Conservation (phyloP, 2,113 vertebrate species). For the Peromyscus californicus region DNA sequence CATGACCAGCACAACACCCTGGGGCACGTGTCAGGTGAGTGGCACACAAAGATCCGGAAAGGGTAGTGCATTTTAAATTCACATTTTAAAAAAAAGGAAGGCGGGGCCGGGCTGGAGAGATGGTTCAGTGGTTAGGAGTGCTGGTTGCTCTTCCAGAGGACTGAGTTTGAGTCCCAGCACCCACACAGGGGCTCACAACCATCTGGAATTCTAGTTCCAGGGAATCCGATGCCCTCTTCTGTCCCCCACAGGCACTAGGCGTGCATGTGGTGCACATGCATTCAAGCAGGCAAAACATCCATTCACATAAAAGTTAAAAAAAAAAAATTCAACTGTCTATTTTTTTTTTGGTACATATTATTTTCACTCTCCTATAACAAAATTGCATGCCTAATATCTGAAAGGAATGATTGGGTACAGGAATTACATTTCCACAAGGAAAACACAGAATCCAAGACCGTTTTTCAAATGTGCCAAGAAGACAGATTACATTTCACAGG, state of each 20-base stretch:
- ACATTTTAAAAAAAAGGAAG: background rate
- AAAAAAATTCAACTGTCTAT: background rate
- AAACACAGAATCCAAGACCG: constrained; percentile 68
- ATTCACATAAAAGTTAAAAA: background rate
- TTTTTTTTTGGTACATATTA: constrained; percentile 60
- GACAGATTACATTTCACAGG: constrained; percentile 69
- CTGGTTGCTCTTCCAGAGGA: background rate
- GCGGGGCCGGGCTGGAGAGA: background rate
- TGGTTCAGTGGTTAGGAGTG: background rate
- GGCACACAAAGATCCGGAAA: constrained; percentile 68
- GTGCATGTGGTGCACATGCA: background rate
- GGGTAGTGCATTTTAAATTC: constrained; percentile 42
- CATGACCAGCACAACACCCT: background rate
- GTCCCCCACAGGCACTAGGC: background rate
- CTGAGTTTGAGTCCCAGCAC: background rate
- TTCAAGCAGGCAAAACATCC: background rate
- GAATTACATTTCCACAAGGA: constrained; percentile 57
- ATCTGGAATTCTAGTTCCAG: background rate
- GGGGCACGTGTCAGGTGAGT: constrained; percentile 61
- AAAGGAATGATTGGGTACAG: constrained; percentile 57
- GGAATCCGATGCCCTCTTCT: background rate
- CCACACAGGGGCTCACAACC: background rate
- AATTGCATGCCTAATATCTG: constrained; percentile 57
- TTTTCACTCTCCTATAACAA: constrained; percentile 67
- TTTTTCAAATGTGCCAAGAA: constrained; percentile 75